phyloP scores from a whole-genome alignment of 1,140 invertebrate genomes.

The Ectropis grisescens region DNA sequence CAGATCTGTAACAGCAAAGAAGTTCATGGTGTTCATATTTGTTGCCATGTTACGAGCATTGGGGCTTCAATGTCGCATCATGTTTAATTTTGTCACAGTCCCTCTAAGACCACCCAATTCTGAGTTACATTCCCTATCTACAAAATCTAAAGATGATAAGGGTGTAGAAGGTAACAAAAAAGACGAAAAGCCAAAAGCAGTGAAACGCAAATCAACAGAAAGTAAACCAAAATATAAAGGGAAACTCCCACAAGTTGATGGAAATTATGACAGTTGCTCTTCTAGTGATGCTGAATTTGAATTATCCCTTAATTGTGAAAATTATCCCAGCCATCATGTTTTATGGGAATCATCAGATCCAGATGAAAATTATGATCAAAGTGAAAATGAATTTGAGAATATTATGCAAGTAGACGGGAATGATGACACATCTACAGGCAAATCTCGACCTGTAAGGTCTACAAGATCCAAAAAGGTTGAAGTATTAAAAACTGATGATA shows the following conservation, averaged over 20 bases:
- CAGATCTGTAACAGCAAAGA: constrained; percentile 74
- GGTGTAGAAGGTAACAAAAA: constrained; percentile 21
- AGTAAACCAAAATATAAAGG: constrained; percentile 10
- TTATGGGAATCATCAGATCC: too few relatives aligned
- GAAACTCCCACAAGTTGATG: constrained; percentile 71
- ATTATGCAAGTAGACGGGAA: constrained; percentile 48
- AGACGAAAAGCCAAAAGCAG: constrained; percentile 16
- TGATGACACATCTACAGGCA: constrained; percentile 22
- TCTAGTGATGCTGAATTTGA: constrained; percentile 11
- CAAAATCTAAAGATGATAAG: constrained; percentile 43
- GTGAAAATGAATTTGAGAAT: constrained; percentile 19
- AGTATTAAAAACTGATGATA: too few relatives aligned
- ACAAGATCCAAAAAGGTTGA: constrained; percentile 15
- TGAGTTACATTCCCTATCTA: constrained; percentile 73
- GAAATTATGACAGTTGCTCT: constrained; percentile 53
- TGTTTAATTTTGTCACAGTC: constrained; percentile 77
- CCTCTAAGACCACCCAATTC: constrained; percentile 73
- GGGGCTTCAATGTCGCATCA: constrained; percentile 84
- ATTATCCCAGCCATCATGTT: too few relatives aligned
- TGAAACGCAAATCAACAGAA: constrained; percentile 13
- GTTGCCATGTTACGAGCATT: constrained; percentile 81
- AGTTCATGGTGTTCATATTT: constrained; percentile 82
- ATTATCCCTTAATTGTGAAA: too few relatives aligned
- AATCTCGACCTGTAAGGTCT: too few relatives aligned
- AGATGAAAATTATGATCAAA: constrained; percentile 1